These are phyloP conservation scores for Flexamia atlantica DNA, from an alignment of 2,888 invertebrate species.

Conservation along the genomic window DNA sequence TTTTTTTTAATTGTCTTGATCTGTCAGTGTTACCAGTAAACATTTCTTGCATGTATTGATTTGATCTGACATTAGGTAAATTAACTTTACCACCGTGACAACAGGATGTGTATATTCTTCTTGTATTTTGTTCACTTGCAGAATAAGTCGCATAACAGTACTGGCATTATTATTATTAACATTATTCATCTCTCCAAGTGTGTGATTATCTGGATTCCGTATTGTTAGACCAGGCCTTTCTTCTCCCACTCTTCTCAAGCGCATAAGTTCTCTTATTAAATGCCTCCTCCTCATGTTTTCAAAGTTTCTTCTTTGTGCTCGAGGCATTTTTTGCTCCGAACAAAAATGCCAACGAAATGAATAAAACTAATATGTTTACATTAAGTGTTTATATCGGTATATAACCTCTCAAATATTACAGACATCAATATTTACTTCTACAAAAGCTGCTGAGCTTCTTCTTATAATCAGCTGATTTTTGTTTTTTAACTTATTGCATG, in stretches of 20 bases:
- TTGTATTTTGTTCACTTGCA: too few species aligned
- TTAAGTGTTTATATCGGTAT: too few species aligned
- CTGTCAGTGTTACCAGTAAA: background rate
- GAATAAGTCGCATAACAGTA: background rate
- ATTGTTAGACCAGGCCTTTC: slow-evolving; percentile 1
- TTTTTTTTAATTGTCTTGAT: background rate
- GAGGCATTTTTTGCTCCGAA: too few species aligned
- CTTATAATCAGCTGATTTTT: too few species aligned
- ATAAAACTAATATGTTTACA: too few species aligned
- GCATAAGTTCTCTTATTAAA: background rate
- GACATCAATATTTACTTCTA: too few species aligned
- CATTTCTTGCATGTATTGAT: slow-evolving; percentile 1
- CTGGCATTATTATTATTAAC: too few species aligned
- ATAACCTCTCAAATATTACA: too few species aligned
- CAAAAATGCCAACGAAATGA: too few species aligned
- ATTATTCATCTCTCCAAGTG: background rate
- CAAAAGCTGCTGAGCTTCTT: too few species aligned
- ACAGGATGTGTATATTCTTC: background rate
- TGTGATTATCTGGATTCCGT: slow-evolving; percentile 11
- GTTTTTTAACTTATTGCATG: too few species aligned
- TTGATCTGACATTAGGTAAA: slow-evolving; percentile 5
- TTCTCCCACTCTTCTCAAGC: slow-evolving; percentile 1
- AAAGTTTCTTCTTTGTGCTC: background rate
- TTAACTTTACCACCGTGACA: too few species aligned
- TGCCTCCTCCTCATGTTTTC: slow-evolving; percentile 4